phyloP scores from a whole-genome alignment of 2,888 invertebrate species.

The Hartigia nigra region DNA sequence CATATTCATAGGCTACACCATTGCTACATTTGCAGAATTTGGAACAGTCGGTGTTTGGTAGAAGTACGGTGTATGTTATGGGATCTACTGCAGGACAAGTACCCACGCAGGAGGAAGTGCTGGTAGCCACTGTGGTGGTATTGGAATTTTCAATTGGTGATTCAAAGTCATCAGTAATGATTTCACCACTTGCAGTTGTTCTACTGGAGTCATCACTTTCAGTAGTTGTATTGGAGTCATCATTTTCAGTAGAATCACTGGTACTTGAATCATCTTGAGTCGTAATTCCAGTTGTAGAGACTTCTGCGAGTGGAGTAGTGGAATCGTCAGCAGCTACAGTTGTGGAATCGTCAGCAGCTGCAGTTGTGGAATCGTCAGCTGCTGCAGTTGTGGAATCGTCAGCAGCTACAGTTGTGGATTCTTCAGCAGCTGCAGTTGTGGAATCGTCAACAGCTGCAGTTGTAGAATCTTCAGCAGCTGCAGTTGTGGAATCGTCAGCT shows the following conservation, averaged over 20 bases:
- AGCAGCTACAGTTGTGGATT: background rate
- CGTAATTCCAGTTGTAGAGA: background rate
- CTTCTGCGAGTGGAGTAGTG: background rate
- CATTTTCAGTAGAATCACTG: background rate
- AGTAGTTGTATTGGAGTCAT: no score
- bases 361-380: background rate
- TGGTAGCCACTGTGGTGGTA: background rate
- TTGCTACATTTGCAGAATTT: conserved; percentile 44
- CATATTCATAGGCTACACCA: conserved; percentile 23
- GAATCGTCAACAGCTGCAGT: background rate
- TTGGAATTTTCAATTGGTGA: background rate
- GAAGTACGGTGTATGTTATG: conserved; percentile 16
- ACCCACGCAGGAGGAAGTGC: conserved; percentile 31
- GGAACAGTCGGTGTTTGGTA: conserved; percentile 39
- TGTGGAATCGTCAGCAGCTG: background rate
- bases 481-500: background rate
- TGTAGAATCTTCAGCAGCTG: background rate
- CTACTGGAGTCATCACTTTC: no score
- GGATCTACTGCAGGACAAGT: conserved; percentile 30
- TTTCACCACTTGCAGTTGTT: background rate
- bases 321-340: background rate
- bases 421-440: background rate
- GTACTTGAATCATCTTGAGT: no score
- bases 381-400: background rate
- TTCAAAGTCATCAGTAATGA: background rate